Evolutionary conservation across 2,797 vertebrate genomes (phyloP).

Genomic region (Margarornis squamiger): DNA sequence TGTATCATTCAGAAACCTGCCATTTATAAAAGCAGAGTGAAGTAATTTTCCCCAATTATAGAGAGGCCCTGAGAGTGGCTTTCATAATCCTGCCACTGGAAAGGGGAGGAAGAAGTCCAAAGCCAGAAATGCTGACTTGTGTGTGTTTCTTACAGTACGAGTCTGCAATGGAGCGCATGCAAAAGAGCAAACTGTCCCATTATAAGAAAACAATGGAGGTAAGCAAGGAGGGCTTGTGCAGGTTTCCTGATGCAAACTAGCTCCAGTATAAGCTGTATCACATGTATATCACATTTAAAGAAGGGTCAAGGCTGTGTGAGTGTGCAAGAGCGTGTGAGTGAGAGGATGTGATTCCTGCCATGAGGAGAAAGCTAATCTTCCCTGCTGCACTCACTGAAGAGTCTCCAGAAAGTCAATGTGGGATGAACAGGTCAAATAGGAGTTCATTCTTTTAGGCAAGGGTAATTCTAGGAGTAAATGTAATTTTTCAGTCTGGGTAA

Average conservation of each 20-base stretch:
- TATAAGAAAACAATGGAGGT: slow-evolving; percentile 94
- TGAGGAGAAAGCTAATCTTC: not conserved
- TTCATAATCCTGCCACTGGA: not conserved
- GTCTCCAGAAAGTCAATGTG: not conserved
- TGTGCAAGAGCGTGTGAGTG: not conserved
- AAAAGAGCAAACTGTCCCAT: slow-evolving; percentile 90
- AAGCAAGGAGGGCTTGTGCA: slow-evolving; percentile 48
- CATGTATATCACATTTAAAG: not conserved
- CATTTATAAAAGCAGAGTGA: not conserved
- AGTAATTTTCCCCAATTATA: not conserved
- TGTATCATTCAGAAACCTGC: not conserved
- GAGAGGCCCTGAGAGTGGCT: not conserved
- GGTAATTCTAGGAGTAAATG: not conserved
- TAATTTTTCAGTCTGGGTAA: not conserved
- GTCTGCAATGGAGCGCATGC: slow-evolving; percentile 86
- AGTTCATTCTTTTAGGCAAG: not conserved
- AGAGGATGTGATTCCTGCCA: not conserved
- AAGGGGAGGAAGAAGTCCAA: not conserved
- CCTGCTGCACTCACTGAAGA: not conserved
- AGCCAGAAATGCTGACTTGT: not conserved
- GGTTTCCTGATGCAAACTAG: not conserved
- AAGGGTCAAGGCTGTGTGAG: not conserved
- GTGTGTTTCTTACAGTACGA: slow-evolving; percentile 82
- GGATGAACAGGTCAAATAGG: not conserved
- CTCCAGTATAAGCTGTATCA: not conserved